phyloP scores from a whole-genome alignment of 35 echinoderm and acorn worm species.

The Apostichopus japonicus region DNA sequence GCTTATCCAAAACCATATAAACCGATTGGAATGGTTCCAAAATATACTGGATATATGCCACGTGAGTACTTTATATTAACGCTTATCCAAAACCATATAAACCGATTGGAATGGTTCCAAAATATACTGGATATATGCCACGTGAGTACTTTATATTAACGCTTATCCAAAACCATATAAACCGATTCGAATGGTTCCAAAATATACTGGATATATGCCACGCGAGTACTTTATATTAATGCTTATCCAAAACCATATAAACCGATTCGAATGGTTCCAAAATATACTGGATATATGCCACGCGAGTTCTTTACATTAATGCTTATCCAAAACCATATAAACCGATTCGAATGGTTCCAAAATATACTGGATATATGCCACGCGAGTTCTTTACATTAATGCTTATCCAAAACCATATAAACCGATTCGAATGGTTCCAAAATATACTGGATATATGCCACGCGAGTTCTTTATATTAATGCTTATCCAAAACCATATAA shows the following conservation, averaged over 20 bases:
- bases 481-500: constrained; percentile 63
- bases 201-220: constrained; percentile 97
- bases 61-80: constrained; percentile 66
- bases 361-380: constrained; percentile 97
- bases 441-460: constrained; percentile 97
- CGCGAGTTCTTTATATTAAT: constrained; percentile 64
- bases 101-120: constrained; percentile 97
- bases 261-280: constrained; percentile 97
- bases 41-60: constrained; percentile 97
- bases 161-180: constrained; percentile 63
- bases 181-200: constrained; percentile 97
- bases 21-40: constrained; percentile 97
- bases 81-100: constrained; percentile 63
- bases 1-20: constrained; percentile 63
- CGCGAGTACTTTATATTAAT: constrained; percentile 64
- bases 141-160: constrained; percentile 66
- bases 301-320: constrained; percentile 63
- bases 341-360: constrained; percentile 97
- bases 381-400: constrained; percentile 63
- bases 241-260: constrained; percentile 63
- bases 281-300: constrained; percentile 97
- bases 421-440: constrained; percentile 97
- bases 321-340: constrained; percentile 63
- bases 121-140: constrained; percentile 97
- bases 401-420: constrained; percentile 63